phyloP scores from a whole-genome alignment of 92 coral and sea anemone species.

The Phymanthus crucifer region DNA sequence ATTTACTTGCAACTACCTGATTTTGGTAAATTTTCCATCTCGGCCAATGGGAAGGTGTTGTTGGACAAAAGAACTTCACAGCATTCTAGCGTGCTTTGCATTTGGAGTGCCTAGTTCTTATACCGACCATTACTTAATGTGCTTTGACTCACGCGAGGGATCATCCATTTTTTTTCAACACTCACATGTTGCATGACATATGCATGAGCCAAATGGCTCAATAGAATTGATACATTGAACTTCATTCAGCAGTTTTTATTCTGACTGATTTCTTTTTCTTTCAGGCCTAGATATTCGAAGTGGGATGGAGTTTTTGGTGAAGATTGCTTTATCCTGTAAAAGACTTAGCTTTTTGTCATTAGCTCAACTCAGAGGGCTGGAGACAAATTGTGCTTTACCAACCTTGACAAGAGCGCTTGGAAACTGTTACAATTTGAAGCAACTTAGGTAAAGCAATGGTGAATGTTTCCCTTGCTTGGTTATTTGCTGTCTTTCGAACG shows the following conservation, averaged over 20 bases:
- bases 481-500: no score
- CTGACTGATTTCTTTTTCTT: background rate
- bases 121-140: no score
- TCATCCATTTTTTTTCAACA: no score
- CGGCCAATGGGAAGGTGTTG: no score
- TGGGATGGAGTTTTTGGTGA: constrained; percentile 36
- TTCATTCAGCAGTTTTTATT: background rate
- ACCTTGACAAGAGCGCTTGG: constrained; percentile 24
- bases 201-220: background rate
- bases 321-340: constrained; percentile 40
- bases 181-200: background rate
- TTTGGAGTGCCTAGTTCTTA: no score
- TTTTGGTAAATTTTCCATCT: no score
- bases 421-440: constrained; percentile 6
- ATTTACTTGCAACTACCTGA: no score
- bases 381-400: constrained; percentile 19
- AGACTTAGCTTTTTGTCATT: constrained; percentile 27
- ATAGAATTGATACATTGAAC: no score
- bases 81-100: no score
- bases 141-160: no score
- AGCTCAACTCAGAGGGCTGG: constrained; percentile 45
- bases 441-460: constrained; percentile 20
- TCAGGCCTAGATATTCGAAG: constrained; percentile 35
- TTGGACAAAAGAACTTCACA: no score
- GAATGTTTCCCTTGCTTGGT: background rate